Evolutionary conservation across 2,888 invertebrate genomes (phyloP).

Genomic region (Antheraea assamensis): DNA sequence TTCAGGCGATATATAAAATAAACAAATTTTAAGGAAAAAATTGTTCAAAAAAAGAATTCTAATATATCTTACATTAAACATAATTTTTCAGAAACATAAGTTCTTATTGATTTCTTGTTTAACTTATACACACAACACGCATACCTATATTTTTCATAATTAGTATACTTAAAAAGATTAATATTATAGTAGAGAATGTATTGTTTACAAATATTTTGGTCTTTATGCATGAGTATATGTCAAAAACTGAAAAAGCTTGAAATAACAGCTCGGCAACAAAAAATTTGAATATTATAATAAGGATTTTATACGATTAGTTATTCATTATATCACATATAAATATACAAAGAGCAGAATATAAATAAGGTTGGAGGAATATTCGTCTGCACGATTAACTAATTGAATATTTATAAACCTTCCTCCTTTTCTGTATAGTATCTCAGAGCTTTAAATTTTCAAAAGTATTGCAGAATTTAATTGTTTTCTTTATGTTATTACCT

Average conservation of each 20-base stretch:
- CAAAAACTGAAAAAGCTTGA: background rate
- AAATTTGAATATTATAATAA: background rate
- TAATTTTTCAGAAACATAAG: no score
- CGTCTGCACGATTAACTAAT: background rate
- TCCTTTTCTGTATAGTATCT: background rate
- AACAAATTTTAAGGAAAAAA: no score
- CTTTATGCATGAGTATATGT: background rate
- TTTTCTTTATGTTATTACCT: background rate
- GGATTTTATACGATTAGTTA: background rate
- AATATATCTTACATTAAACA: no score
- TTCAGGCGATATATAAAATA: no score
- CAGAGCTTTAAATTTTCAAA: background rate
- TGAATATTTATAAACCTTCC: constrained; percentile 7
- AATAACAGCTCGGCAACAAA: background rate
- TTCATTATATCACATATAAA: constrained; percentile 1
- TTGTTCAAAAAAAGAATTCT: no score
- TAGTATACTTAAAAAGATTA: no score
- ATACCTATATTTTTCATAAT: no score
- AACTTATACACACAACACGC: no score
- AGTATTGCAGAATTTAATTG: background rate
- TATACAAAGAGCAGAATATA: background rate
- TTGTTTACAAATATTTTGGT: background rate
- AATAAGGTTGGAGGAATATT: background rate
- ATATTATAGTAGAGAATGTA: background rate
- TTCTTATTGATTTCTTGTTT: no score